Evolutionary conservation across 2,113 vertebrate species (phyloP).

Genomic region (Bubo scandiacus): DNA sequence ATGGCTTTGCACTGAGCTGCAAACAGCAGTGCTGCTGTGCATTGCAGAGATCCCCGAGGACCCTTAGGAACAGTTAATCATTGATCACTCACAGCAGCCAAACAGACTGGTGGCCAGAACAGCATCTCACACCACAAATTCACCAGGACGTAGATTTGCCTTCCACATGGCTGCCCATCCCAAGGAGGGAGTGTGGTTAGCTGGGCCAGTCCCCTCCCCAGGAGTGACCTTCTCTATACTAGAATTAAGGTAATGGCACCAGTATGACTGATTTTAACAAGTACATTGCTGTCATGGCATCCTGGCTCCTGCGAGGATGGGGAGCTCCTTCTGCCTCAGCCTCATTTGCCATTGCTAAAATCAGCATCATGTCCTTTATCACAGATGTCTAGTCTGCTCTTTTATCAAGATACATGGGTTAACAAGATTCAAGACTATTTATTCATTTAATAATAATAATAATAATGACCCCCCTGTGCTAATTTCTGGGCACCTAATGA

Average conservation of each 20-base stretch:
- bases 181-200: neutral
- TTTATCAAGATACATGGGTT: neutral
- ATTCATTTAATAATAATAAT: neutral
- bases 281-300: neutral
- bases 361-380: neutral
- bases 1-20: neutral
- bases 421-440: neutral
- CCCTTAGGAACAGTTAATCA: neutral
- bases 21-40: neutral
- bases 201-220: accelerated
- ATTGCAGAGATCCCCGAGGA: neutral
- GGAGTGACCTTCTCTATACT: neutral
- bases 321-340: neutral
- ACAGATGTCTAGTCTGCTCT: neutral
- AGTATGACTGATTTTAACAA: neutral
- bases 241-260: neutral
- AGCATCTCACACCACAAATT: neutral
- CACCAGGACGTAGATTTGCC: neutral
- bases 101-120: neutral
- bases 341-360: neutral
- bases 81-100: neutral
- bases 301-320: accelerated
- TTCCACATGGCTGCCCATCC: neutral
- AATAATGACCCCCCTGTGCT: neutral
- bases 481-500: neutral